These are phyloP conservation scores for Notodonta dromedarius DNA, from an alignment of 2,888 invertebrate genomes.

Conservation along the genomic window DNA sequence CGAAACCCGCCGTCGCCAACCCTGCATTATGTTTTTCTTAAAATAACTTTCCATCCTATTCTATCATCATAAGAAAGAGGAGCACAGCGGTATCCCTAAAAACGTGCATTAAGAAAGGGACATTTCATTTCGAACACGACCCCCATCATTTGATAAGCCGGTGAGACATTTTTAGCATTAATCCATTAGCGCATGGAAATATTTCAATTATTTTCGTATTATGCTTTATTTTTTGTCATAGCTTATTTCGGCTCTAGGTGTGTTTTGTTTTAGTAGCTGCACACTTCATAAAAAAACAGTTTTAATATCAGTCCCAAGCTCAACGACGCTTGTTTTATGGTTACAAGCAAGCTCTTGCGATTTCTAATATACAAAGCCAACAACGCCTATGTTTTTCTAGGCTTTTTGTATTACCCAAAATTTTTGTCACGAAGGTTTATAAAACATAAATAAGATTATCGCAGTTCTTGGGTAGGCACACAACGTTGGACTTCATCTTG, in stretches of 20 bases:
- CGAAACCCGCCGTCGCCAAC: slow-evolving; percentile 69
- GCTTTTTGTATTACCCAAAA: slow-evolving; percentile 15
- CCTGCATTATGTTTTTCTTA: slow-evolving; percentile 78
- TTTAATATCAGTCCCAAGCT: no score
- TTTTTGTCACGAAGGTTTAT: slow-evolving; percentile 25
- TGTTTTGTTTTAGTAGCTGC: no score
- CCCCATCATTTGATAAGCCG: slow-evolving; percentile 80
- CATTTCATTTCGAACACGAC: slow-evolving; percentile 77
- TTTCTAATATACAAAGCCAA: no score
- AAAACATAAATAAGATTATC: slow-evolving; percentile 29
- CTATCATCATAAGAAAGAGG: slow-evolving; percentile 38
- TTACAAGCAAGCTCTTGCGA: no score
- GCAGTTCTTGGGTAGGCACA: slow-evolving; percentile 14
- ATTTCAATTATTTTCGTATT: slow-evolving; percentile 64
- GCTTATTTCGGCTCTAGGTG: neutral
- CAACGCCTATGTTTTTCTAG: neutral
- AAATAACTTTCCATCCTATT: slow-evolving; percentile 67
- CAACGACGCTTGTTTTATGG: no score
- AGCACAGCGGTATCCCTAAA: slow-evolving; percentile 50
- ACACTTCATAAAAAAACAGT: no score
- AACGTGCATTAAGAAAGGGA: slow-evolving; percentile 65
- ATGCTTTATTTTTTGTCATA: slow-evolving; percentile 30
- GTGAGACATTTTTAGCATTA: slow-evolving; percentile 75
- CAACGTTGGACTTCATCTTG: slow-evolving; percentile 22
- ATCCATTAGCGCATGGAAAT: slow-evolving; percentile 68